These are phyloP conservation scores for Pelusios castaneus DNA, from an alignment of 2,113 vertebrate genomes.

Conservation along the genomic window DNA sequence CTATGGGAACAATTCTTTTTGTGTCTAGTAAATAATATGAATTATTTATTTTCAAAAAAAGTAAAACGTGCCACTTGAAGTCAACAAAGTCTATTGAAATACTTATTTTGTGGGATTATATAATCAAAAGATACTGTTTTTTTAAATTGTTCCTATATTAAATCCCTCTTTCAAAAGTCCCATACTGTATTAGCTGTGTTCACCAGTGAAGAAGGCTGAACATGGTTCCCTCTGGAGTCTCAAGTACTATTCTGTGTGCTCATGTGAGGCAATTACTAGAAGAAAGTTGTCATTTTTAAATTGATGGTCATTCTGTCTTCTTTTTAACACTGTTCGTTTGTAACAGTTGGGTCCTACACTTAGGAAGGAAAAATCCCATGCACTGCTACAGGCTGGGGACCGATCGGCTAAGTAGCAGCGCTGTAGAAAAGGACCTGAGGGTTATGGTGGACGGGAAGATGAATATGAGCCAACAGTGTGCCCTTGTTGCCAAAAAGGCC, in stretches of 20 bases:
- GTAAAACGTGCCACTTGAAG: background rate
- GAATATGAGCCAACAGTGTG: no score
- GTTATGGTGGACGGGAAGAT: no score
- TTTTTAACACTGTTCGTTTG: background rate
- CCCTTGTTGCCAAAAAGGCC: no score
- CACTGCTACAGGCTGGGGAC: no score
- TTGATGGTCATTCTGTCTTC: background rate
- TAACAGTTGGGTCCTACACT: background rate
- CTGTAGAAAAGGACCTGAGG: no score
- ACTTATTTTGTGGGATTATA: background rate
- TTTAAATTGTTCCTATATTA: background rate
- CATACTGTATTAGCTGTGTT: background rate
- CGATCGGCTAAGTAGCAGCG: no score
- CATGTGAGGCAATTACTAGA: background rate
- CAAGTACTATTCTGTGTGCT: fast-evolving
- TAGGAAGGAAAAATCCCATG: no score
- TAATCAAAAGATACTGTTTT: background rate
- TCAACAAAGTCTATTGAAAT: background rate
- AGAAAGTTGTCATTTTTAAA: background rate
- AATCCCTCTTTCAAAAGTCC: background rate
- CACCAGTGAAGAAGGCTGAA: background rate
- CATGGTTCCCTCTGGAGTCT: background rate
- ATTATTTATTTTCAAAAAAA: slow-evolving; percentile 2
- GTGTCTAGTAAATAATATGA: background rate
- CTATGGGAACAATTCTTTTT: background rate